phyloP scores from a whole-genome alignment of 2,888 invertebrate species.

The Pherbina coryleti region DNA sequence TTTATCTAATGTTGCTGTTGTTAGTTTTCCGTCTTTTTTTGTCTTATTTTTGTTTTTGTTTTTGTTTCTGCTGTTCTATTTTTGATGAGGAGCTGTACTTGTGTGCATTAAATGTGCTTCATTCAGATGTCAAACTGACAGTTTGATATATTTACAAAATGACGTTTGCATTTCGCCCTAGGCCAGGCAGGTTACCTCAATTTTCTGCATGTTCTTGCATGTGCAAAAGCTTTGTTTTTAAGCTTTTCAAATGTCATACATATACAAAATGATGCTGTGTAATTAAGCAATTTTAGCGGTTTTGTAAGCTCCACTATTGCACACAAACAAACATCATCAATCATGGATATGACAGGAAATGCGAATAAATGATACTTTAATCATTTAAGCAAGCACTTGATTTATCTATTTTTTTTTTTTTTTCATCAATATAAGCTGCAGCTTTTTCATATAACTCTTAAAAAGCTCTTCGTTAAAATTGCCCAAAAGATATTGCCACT shows the following conservation, averaged over 20 bases:
- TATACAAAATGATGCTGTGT: conserved; percentile 7
- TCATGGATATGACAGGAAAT: background rate
- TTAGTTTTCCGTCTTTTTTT: background rate
- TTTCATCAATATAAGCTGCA: background rate
- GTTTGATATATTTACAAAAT: conserved; percentile 63
- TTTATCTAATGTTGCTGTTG: background rate
- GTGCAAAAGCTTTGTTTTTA: conserved; percentile 4
- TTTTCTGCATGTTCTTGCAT: background rate
- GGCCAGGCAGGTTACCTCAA: background rate
- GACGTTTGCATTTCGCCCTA: conserved; percentile 34
- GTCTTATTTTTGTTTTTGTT: background rate
- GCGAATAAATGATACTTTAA: background rate
- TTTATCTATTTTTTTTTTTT: background rate
- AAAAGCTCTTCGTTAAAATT: background rate
- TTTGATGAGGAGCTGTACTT: conserved; percentile 21
- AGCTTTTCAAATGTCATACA: conserved; percentile 13
- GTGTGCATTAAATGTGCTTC: background rate
- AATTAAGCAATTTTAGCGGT: conserved; percentile 31
- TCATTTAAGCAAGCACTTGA: background rate
- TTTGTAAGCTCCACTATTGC: background rate
- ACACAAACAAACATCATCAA: background rate
- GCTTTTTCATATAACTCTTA: background rate
- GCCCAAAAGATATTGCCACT: background rate
- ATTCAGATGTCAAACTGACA: conserved; percentile 56
- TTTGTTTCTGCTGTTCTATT: conserved; percentile 21